Base-by-base conservation (phyloP, 2,888 invertebrate species). In the Sinhomidia bicolor region DNA sequence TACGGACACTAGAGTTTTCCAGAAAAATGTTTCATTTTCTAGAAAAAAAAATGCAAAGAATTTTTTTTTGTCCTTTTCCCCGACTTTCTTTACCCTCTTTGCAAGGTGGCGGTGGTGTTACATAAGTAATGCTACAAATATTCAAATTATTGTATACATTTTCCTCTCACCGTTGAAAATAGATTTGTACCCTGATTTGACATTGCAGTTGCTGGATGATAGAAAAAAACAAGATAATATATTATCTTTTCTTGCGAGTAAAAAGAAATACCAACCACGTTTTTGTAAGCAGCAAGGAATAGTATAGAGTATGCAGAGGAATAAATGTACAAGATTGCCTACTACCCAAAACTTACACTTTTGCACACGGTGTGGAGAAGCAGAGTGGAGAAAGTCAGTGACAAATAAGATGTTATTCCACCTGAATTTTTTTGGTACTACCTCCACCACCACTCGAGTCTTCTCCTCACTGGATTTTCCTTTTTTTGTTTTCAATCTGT, bases 321-420 rank as follows among this genome's bases (percentile, higher is more conserved):
- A n/a, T n/a, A n/a, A n/a, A n/a, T n/a, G n/a, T n/a, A n/a, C n/a
- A n/a, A n/a, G 14, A 32, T 62, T 29, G 10, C 26, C 26, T 62
- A 14, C 32, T 23, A 9, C 23, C 4, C 5, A 10, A 23, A 1
- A 23, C n/a, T n/a, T n/a, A n/a, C n/a, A n/a, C n/a, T n/a, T n/a
- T n/a, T n/a, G n/a, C n/a, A n/a, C n/a, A n/a, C n/a, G 6, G 26
- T 1, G 7, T 2, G 10, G 26, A 12, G 47, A 41, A 41, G 17
- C 9, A 26, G 47, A 47, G 17, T 23, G 29, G 68, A 74, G 87
- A 87, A 87, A 87, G 82, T 87, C 81, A 87, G 82, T 87, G 87
- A 87, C 87, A 87, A 87, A 87, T 87, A 82, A 76, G 81, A 62
- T 51, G 60, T 57, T 71, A 81, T 57, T 71, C 80, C 76, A 87